Conservation (phyloP, 2,113 vertebrate genomes). For the Hippopotamus amphibius region DNA sequence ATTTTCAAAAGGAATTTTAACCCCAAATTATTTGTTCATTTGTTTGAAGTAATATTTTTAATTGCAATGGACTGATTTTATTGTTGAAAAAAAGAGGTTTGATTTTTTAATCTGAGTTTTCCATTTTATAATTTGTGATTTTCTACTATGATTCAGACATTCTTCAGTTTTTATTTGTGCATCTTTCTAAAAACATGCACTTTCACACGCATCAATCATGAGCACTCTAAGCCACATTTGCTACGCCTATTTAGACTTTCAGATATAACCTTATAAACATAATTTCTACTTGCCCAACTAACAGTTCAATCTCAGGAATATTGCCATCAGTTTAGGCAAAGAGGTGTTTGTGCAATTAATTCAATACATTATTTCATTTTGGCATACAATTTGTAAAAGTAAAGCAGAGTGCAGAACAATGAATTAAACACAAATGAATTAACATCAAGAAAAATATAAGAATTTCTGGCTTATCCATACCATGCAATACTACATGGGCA, state of each 20-base stretch:
- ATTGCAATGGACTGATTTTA: neutral
- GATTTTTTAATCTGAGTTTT: neutral
- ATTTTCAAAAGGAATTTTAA: conserved; percentile 27
- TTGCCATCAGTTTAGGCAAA: neutral
- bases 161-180: neutral
- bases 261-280: neutral
- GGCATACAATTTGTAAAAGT: neutral
- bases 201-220: neutral
- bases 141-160: neutral
- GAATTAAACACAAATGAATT: neutral
- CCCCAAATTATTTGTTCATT: neutral
- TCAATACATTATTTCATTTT: neutral
- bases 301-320: neutral
- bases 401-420: neutral
- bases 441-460: neutral
- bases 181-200: neutral
- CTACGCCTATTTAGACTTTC: neutral
- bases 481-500: neutral
- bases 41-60: neutral
- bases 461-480: neutral
- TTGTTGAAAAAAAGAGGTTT: neutral
- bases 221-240: neutral
- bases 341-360: neutral
- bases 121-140: neutral
- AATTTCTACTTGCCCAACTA: neutral